Conservation (phyloP, 2,797 vertebrate genomes). For the Ispidina lecontei region DNA sequence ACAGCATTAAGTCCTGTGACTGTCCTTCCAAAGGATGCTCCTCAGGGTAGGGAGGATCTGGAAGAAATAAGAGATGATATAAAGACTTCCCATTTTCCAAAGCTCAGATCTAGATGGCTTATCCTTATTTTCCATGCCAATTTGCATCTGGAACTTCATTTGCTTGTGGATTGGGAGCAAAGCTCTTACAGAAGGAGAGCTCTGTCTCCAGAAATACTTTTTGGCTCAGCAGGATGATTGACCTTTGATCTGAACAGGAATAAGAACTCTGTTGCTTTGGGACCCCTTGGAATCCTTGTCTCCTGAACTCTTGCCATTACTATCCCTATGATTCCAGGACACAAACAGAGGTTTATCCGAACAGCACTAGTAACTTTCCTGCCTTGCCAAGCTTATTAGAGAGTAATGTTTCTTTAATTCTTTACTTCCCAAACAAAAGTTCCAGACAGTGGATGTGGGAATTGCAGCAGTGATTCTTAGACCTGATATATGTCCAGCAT, state of each 20-base stretch:
- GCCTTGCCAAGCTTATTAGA: not conserved
- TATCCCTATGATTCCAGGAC: not conserved
- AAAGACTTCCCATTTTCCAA: not conserved
- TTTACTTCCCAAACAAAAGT: not conserved
- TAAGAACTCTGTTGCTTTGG: not conserved
- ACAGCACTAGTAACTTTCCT: not conserved
- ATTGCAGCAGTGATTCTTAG: not conserved
- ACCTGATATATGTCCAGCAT: not conserved
- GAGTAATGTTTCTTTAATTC: conserved; percentile 9
- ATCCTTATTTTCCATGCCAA: not conserved
- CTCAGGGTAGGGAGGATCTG: not conserved
- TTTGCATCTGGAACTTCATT: not conserved
- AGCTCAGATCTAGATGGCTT: not conserved
- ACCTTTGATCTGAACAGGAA: not conserved
- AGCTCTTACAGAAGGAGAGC: not conserved
- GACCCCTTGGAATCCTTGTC: not conserved
- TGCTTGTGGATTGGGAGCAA: not conserved
- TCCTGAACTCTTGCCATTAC: not conserved
- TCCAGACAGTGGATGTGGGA: not conserved
- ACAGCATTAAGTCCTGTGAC: not conserved
- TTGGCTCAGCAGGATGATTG: not conserved
- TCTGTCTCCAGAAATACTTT: not conserved
- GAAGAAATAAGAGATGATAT: not conserved
- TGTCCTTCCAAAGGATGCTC: not conserved
- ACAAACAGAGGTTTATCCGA: not conserved